phyloP scores from a whole-genome alignment of 2,797 vertebrate species.

The Jordanella pulchra region DNA sequence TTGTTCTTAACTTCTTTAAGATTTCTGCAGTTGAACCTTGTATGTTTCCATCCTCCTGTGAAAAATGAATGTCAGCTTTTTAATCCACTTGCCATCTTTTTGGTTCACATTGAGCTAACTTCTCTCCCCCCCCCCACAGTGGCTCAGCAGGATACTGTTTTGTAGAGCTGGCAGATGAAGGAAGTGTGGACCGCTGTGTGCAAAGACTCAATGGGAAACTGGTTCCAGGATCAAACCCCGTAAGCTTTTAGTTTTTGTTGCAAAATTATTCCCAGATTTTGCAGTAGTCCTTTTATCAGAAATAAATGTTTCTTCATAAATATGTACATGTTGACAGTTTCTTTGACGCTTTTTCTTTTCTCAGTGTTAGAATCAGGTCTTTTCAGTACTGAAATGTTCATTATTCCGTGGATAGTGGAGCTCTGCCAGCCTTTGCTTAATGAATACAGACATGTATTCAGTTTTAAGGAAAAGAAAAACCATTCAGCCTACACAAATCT shows the following conservation, averaged over 20 bases:
- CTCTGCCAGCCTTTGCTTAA: constrained; percentile 50
- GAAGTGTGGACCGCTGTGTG: constrained; percentile 83
- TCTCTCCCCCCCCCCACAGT: constrained; percentile 43
- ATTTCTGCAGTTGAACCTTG: not conserved
- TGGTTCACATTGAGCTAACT: not conserved
- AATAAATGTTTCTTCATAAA: constrained; percentile 30
- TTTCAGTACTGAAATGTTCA: constrained; percentile 39
- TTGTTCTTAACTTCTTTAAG: not conserved
- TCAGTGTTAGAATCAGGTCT: constrained; percentile 47
- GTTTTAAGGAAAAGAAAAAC: not conserved
- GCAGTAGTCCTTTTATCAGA: not conserved
- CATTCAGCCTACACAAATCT: constrained; percentile 1
- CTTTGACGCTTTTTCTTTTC: constrained; percentile 57
- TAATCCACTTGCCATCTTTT: not conserved
- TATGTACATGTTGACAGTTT: constrained; percentile 42
- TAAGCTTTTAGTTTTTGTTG: constrained; percentile 60
- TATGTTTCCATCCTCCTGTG: not conserved
- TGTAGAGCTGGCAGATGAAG: constrained; percentile 84
- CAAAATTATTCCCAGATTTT: constrained; percentile 18
- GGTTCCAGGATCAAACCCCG: constrained; percentile 85
- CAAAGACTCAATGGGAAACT: constrained; percentile 84
- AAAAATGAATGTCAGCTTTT: not conserved
- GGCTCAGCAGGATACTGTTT: constrained; percentile 87
- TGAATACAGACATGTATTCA: constrained; percentile 7
- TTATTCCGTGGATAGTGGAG: constrained; percentile 63